A percentile compares a stretch with the other conserved stretches of the same genome.
These are phyloP conservation scores for Parelbella ahira DNA, from an alignment of 2,888 invertebrate genomes.

Conservation along the genomic window DNA sequence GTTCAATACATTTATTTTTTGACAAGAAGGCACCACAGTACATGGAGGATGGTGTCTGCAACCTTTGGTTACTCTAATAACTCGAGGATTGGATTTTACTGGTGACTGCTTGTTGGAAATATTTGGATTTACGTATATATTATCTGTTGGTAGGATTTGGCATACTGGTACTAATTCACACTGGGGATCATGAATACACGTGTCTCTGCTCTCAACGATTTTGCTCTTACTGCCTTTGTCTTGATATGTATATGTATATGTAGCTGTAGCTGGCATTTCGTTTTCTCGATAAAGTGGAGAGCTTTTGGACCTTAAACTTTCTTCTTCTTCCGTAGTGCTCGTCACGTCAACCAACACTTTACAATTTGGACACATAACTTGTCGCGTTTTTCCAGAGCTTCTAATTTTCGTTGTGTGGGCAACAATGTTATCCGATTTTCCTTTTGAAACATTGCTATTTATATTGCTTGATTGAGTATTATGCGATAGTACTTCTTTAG, in stretches of 20 bases:
- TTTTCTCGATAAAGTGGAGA: constrained; percentile 37
- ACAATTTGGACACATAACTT: constrained; percentile 59
- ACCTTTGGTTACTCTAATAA: constrained; percentile 64
- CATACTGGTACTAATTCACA: constrained; percentile 63
- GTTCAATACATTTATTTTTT: constrained; percentile 56
- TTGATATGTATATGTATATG: constrained; percentile 35
- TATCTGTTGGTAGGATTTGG: constrained; percentile 52
- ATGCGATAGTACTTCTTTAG: not conserved
- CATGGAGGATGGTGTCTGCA: constrained; percentile 71
- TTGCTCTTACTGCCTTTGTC: constrained; percentile 29
- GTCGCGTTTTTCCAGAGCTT: constrained; percentile 39
- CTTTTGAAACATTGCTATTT: not conserved
- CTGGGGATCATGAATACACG: constrained; percentile 53
- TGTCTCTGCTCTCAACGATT: constrained; percentile 36
- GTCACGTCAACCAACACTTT: constrained; percentile 53
- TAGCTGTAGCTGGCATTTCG: constrained; percentile 33
- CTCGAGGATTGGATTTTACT: constrained; percentile 42
- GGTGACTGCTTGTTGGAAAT: constrained; percentile 35
- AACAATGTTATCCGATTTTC: constrained; percentile 20
- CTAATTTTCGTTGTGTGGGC: constrained; percentile 34
- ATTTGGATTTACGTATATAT: constrained; percentile 39
- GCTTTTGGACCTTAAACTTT: constrained; percentile 36
- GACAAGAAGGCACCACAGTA: constrained; percentile 68
- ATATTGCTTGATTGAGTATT: not conserved
- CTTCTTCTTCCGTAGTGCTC: constrained; percentile 53